Base-by-base conservation (phyloP, 1,140 invertebrate species). In the Dreissena rostriformis region DNA sequence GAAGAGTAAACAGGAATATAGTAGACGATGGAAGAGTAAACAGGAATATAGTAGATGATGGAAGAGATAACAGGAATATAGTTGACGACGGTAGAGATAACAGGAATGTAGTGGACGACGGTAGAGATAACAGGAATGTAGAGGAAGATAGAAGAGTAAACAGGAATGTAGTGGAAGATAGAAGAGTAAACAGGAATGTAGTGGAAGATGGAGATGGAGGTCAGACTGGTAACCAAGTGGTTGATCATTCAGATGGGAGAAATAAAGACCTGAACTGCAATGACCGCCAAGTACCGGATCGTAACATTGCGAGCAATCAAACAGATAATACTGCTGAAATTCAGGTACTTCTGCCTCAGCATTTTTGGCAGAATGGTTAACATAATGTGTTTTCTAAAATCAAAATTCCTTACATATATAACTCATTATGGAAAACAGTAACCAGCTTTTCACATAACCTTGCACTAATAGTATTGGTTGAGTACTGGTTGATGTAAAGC, bases 31-130 rank as follows among this genome's bases (percentile, higher is more conserved):
- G 19, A 1, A 76, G 28, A 51, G 28, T 52, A 1, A 51, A 49
- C 26, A 19, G 12, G 52, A 12, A 14, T 65, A 19, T 24, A 24
- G 26, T 19, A 2, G 11, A 24, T 10, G 19, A 53, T 28, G 51
- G 24, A 61, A n/a, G n/a, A n/a, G n/a, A n/a, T n/a, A n/a, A n/a
- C 65, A 11, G 29, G 29, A 67, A 26, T 68, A 61, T 71, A 52
- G 19, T 39, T 6, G 39, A 22, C 63, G 51, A 15, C 6, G 15
- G 19, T 10, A 76, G 28, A 51, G 28, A 8, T 15, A 51, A 49
- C 26, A 19, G 12, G 52, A 12, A 14, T 65, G 7, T 24, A 24
- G 26, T 19, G 10, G 11, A 24, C 6, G 19, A 53, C 10, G 51
- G 24, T n/a, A n/a, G n/a, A n/a, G n/a, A n/a, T n/a, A n/a, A n/a